A percentile compares a stretch with the other conserved stretches of the same genome.
These are phyloP conservation scores for Brevimyrus niger DNA, from an alignment of 2,113 vertebrate species.

Conservation along the genomic window DNA sequence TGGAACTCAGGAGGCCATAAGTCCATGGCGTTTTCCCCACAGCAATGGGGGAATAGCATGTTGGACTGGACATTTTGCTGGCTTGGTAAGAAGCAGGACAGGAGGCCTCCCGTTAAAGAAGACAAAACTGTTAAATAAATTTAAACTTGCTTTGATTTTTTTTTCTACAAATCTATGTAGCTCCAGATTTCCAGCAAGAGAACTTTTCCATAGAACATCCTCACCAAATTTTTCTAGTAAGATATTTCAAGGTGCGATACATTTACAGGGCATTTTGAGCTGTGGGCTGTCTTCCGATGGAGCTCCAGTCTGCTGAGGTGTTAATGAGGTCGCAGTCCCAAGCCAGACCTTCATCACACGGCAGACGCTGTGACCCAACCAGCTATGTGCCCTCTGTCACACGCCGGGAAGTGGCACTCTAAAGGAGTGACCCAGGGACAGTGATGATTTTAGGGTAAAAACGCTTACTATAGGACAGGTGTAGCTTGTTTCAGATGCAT, in stretches of 20 bases:
- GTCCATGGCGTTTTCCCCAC: too few relatives aligned
- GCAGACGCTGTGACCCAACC: not conserved
- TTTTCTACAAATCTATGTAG: not conserved
- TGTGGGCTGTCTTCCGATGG: too few relatives aligned
- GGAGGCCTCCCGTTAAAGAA: not conserved
- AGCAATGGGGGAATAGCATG: not conserved
- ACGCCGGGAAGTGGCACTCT: not conserved
- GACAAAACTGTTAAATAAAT: not conserved
- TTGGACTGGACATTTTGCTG: not conserved
- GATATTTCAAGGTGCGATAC: not conserved
- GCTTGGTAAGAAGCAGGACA: not conserved
- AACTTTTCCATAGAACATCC: not conserved
- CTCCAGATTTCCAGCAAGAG: not conserved
- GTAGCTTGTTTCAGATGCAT: not conserved
- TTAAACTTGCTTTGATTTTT: not conserved
- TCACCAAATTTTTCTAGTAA: not conserved
- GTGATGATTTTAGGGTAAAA: not conserved
- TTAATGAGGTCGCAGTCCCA: slow-evolving; percentile 8
- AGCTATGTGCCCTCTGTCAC: not conserved
- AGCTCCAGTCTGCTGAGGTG: not conserved
- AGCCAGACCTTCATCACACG: not conserved
- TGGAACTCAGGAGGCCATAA: too few relatives aligned
- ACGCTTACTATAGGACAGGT: not conserved
- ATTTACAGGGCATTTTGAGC: not conserved
- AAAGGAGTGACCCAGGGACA: not conserved